These are phyloP conservation scores for Potamarius usumacintae DNA, from an alignment of 2,113 vertebrate species.

Conservation along the genomic window DNA sequence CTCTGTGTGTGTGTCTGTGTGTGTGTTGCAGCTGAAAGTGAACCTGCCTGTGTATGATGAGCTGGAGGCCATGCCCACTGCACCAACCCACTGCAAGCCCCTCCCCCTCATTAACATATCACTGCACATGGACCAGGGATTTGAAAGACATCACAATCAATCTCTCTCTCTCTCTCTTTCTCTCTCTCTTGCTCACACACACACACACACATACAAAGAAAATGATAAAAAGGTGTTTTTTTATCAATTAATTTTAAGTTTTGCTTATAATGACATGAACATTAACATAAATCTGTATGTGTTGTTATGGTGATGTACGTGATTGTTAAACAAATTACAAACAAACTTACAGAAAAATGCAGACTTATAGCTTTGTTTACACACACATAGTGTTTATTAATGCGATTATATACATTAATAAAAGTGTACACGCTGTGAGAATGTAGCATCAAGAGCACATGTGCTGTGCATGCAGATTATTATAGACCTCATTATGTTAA, in stretches of 20 bases:
- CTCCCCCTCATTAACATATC: slow-evolving; percentile 53
- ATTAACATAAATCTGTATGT: slow-evolving; percentile 49
- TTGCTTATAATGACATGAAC: neutral
- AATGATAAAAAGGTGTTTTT: neutral
- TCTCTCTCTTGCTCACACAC: slow-evolving; percentile 56
- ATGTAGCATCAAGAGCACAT: slow-evolving; percentile 77
- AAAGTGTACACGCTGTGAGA: slow-evolving; percentile 64
- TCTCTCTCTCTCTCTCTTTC: neutral
- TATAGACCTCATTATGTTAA: slow-evolving; percentile 8
- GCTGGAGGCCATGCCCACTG: slow-evolving; percentile 14
- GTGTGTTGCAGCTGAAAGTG: slow-evolving; percentile 24
- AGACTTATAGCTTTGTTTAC: neutral
- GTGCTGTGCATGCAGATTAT: slow-evolving; percentile 70
- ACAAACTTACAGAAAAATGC: neutral
- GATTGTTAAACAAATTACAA: slow-evolving; percentile 66
- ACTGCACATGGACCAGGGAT: slow-evolving; percentile 69
- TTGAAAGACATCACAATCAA: slow-evolving; percentile 48
- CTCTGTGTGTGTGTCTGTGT: slow-evolving; percentile 2
- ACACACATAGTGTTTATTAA: neutral
- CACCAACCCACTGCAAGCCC: slow-evolving; percentile 14
- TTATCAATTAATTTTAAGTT: neutral
- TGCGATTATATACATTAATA: neutral
- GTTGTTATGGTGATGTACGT: slow-evolving; percentile 75
- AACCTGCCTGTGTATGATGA: slow-evolving; percentile 60
- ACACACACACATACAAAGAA: neutral